Evolutionary conservation across 2,113 vertebrate species (phyloP).

Genomic region (Acrocephalus kingi): DNA sequence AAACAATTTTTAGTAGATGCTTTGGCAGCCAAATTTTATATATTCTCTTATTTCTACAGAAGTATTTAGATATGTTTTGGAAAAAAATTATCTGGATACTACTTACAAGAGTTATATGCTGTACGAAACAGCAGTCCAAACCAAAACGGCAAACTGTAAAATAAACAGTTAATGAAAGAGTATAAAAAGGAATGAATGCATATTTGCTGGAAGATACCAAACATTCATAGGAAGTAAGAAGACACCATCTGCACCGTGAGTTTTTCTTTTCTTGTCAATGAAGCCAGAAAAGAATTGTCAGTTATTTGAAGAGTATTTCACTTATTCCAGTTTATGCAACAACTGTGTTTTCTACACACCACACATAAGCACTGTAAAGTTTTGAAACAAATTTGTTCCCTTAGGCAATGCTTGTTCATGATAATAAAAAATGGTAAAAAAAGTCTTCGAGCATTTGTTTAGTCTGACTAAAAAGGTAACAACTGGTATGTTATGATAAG

Average conservation of each 20-base stretch:
- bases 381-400: background rate
- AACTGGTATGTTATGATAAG: background rate
- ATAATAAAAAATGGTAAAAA: background rate
- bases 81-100: background rate
- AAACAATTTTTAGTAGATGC: conserved; percentile 24
- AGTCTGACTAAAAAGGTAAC: background rate
- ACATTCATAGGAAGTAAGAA: background rate
- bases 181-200: conserved; percentile 6
- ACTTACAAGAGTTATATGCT: background rate
- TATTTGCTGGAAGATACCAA: background rate
- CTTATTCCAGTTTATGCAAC: background rate
- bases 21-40: conserved; percentile 45
- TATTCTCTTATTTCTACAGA: conserved; percentile 31
- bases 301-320: background rate
- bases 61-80: background rate
- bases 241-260: background rate
- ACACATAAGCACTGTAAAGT: background rate
- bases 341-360: background rate
- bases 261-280: background rate
- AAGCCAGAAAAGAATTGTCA: background rate
- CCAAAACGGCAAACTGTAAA: conserved; percentile 14
- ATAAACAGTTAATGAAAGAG: background rate
- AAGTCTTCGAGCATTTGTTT: background rate
- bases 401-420: background rate
- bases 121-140: conserved; percentile 21